Evolutionary conservation across 1,140 invertebrate genomes (phyloP), one percentile per base, ranked within the genome.

Genomic region (Lucilia cuprina): DNA sequence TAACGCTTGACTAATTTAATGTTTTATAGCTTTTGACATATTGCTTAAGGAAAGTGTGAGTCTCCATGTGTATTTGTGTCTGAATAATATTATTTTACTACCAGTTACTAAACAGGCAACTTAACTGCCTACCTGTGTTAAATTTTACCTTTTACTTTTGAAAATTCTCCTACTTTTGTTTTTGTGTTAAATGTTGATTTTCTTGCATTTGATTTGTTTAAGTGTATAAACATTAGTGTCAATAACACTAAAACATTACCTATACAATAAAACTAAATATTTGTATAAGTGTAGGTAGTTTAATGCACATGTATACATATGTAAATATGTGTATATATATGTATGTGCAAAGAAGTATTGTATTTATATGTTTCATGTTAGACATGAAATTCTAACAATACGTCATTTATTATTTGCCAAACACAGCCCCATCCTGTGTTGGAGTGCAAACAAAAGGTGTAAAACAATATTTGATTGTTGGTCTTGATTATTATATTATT

Each of bases 21-120:
- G 65, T 70, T 70, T 70, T 70, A 70, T 70, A 70, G 65, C 65
- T 21, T 70, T 70, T 70, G 65, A 70, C 65, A 70, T 70, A 70
- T 70, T 70, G 65, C 25, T 70, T 2, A 30, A 30, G 19, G 19
- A 60, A n/a, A n/a, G 55, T 60, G 14, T 17, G 55, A 60, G 55
- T 60, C n/a, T 25, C 7, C 2, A 12, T 17, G 14, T 60, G 14
- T 10, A 12, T 17, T 2, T 60, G 14, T 25, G 19, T 70, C n/a
- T 19, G 65, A 21, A 70, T 70, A 55, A 13, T n/a, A 55, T 55
- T 21, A 70, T 21, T 70, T 70, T 70, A 19, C 55, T 60, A n/a
- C 19, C 65, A 70, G 65, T 70, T 25, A 2, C 2, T 8, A 70
- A 10, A 70, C 65, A 21, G 19, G n/a, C 65, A 70, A n/a, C 65